phyloP scores from a whole-genome alignment of 2,888 invertebrate genomes.

The Cataglyphis cursor region DNA sequence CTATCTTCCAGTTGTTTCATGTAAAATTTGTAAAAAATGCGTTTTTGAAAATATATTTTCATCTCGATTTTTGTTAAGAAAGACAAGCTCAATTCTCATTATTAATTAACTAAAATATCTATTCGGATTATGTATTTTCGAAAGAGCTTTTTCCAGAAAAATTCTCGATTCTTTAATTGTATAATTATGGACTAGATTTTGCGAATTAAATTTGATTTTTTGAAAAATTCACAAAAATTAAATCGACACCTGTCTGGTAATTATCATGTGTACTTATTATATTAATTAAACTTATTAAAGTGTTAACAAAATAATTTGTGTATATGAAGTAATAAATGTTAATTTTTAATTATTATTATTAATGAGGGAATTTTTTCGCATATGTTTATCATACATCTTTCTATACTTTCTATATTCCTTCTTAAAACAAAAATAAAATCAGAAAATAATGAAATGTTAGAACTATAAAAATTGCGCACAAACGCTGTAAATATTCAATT shows the following conservation, averaged over 20 bases:
- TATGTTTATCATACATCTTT: not conserved
- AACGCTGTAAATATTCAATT: not conserved
- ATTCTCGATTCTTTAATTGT: not conserved
- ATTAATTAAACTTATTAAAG: not conserved
- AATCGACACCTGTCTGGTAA: not conserved
- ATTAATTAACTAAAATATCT: not conserved
- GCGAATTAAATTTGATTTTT: not conserved
- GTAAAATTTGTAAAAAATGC: constrained; percentile 27
- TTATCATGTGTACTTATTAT: not conserved
- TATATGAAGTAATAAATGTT: not conserved
- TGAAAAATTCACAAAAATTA: not conserved
- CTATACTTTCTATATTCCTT: not conserved
- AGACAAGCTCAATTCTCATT: not conserved
- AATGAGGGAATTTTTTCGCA: not conserved
- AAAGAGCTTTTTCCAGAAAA: not conserved
- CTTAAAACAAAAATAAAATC: not conserved
- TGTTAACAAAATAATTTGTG: not conserved
- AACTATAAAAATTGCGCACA: not conserved
- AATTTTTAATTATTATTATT: not conserved
- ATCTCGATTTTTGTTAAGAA: not conserved
- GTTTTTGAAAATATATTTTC: not conserved
- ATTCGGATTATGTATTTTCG: too few relatives aligned
- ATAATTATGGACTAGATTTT: not conserved
- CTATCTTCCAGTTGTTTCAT: not conserved
- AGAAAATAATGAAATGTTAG: not conserved